phyloP scores from a whole-genome alignment of 2,888 invertebrate genomes.

The Rhogogaster chlorosoma region DNA sequence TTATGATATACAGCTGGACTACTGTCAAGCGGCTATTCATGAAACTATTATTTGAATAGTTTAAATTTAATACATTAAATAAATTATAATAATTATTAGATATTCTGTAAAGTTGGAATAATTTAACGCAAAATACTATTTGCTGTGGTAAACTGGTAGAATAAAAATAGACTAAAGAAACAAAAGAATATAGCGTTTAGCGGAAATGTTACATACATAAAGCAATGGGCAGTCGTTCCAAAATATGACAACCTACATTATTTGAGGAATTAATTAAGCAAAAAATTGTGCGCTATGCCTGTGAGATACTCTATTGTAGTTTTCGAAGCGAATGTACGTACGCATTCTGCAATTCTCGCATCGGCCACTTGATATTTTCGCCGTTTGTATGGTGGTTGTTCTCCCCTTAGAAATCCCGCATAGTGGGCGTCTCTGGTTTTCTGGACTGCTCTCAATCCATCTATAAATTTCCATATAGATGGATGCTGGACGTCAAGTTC shows the following conservation, averaged over 20 bases:
- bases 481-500: slow-evolving; percentile 52
- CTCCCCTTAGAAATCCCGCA: slow-evolving; percentile 11
- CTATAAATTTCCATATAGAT: slow-evolving; percentile 48
- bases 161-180: background rate
- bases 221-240: background rate
- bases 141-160: background rate
- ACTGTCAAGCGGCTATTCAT: background rate
- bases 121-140: background rate
- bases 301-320: slow-evolving; percentile 43
- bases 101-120: background rate
- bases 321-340: background rate
- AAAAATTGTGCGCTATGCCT: slow-evolving; percentile 34
- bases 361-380: slow-evolving; percentile 40
- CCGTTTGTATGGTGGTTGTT: slow-evolving; percentile 36
- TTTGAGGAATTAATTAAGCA: background rate
- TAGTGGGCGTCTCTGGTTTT: slow-evolving; percentile 32
- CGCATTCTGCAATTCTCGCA: slow-evolving; percentile 5
- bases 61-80: too few species aligned
- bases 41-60: background rate
- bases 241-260: background rate
- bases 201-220: slow-evolving; percentile 54
- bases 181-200: slow-evolving; percentile 44
- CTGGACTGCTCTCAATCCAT: slow-evolving; percentile 34
- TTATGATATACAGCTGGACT: background rate
- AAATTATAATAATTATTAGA: background rate